Percentiles rank a stretch among this genome's conserved stretches.
Conservation (phyloP, 2,888 invertebrate genomes). For the Sisyra terminalis region DNA sequence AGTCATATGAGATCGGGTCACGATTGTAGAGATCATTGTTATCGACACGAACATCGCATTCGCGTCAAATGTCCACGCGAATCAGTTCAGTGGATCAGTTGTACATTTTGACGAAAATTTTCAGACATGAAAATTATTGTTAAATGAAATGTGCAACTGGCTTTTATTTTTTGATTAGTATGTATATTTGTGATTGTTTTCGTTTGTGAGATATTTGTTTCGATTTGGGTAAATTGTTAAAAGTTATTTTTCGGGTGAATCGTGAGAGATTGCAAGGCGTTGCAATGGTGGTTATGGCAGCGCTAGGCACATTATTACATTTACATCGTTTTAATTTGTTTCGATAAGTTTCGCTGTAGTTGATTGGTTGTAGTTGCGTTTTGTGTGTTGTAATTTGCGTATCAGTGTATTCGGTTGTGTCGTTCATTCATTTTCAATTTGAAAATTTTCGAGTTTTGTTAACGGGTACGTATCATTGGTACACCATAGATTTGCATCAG, state of each 20-base stretch:
- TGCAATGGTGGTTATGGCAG: conserved; percentile 8
- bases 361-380: no score
- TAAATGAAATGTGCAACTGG: conserved; percentile 4
- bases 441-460: no score
- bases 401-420: no score
- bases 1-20: no score
- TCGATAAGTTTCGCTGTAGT: no score
- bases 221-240: not conserved
- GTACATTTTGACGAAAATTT: not conserved
- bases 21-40: no score
- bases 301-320: conserved; percentile 19
- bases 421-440: no score
- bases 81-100: not conserved
- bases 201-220: not conserved
- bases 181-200: conserved; percentile 1
- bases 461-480: no score
- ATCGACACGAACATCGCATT: no score
- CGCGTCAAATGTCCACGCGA: no score
- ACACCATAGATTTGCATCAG: no score
- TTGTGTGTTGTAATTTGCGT: no score
- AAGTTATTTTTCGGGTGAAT: not conserved
- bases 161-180: conserved; percentile 4
- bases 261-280: conserved; percentile 3
- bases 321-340: conserved; percentile 7
- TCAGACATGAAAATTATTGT: not conserved